Evolutionary conservation across 2,113 vertebrate genomes (phyloP), one percentile per base, ranked within the genome.

Genomic region (Hippopotamus amphibius): DNA sequence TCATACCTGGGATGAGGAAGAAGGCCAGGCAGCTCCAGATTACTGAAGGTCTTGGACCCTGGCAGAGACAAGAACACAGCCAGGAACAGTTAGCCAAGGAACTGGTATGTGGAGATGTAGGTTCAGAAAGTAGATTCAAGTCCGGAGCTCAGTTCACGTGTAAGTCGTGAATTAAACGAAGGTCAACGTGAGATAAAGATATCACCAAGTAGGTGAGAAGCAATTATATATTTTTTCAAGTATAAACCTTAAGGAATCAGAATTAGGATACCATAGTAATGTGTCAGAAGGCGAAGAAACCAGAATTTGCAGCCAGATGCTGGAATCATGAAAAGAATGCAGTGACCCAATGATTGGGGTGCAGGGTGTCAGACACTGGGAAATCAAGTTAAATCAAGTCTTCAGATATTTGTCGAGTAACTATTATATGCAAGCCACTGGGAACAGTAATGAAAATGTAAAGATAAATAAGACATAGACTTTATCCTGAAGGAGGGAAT

Each of bases 121-220:
- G 12, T 77, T 79, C 15, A 71, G 61, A 53, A 77, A 86, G 7
- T 43, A 57, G 22, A 59, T 33, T 76, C 43, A 71, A 48, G 48
- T 11, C 46, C 30, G 50, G 55, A 76, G 6, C 12, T 88, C 28
- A 68, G 41, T 55, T 86, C 12, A 41, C 69, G 7, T 48, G 5
- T 88, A 95, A 68, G 37, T 85, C 26, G 22, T 48, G 55, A 84
- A 7, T 80, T 71, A 46, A 4, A 30, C 30, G n/a, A 82, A 90
- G 48, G 33, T 71, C 55, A 76, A 89, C 69, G 33, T 66, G 17
- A 96, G 33, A 72, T 93, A 19, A 87, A 90, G 33, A 71, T 89
- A 17, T 88, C 21, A 92, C 24, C 6, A 28, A 66, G 37, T 87
- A 59, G 7, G 3, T 77, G 13, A 46, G 48, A 88, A 94, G 57